phyloP scores from a whole-genome alignment of 2,113 vertebrate genomes.

The Phyllopteryx taeniolatus region DNA sequence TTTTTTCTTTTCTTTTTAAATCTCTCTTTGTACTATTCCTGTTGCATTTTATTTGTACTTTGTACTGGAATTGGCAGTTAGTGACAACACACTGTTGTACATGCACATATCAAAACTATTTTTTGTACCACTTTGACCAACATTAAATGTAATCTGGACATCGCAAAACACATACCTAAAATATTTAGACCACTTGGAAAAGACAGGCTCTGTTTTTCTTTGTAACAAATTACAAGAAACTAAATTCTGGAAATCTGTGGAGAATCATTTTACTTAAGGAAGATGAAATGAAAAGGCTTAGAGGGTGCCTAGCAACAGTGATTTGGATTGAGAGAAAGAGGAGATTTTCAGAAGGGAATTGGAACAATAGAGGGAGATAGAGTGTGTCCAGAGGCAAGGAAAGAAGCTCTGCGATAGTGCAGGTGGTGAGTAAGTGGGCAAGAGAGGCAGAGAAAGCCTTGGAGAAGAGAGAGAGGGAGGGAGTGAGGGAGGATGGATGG shows the following conservation, averaged over 20 bases:
- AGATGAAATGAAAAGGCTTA: conserved; percentile 33
- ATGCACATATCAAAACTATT: not conserved
- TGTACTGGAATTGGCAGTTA: not conserved
- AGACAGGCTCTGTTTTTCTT: not conserved
- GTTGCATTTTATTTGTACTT: not conserved
- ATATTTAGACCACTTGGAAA: not conserved
- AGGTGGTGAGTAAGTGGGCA: conserved; percentile 56
- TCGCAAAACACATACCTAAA: not conserved
- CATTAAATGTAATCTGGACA: not conserved
- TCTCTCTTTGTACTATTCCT: too few relatives aligned
- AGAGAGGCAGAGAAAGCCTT: conserved; percentile 29
- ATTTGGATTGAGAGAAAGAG: conserved; percentile 54
- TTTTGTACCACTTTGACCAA: not conserved
- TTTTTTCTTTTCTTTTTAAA: too few relatives aligned
- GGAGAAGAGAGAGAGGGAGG: conserved; percentile 15
- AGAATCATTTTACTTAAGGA: conserved; percentile 21
- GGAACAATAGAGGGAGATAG: conserved; percentile 34
- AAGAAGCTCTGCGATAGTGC: conserved; percentile 33
- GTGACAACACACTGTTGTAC: not conserved
- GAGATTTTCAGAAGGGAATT: conserved; percentile 48
- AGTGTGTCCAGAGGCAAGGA: conserved; percentile 48
- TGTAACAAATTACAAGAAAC: not conserved
- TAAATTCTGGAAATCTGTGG: conserved; percentile 4
- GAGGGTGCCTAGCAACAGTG: conserved; percentile 46
- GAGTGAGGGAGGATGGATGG: conserved; percentile 12